Conservation (phyloP, 2,797 vertebrate species). For the Phaenicophaeus curvirostris region DNA sequence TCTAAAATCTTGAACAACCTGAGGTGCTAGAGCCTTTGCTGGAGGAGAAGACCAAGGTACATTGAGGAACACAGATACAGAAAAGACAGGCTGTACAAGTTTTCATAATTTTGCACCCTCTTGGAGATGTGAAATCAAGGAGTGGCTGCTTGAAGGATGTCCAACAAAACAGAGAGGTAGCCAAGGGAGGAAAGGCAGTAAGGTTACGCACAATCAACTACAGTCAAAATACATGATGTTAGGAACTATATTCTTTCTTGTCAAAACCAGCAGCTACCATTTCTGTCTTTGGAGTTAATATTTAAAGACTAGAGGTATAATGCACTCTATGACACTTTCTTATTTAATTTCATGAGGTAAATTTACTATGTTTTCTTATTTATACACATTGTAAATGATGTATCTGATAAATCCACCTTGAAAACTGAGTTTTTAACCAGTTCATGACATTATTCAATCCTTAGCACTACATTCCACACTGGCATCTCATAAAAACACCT, state of each 20-base stretch:
- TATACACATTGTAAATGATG: background rate
- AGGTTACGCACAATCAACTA: background rate
- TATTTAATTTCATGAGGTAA: background rate
- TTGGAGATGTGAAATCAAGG: background rate
- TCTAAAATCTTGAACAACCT: background rate
- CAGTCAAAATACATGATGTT: background rate
- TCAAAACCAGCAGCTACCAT: background rate
- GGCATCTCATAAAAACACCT: conserved; percentile 33
- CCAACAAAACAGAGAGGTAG: background rate
- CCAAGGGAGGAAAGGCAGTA: background rate
- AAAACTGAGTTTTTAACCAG: conserved; percentile 11
- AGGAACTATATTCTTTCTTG: background rate
- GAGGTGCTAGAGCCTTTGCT: background rate
- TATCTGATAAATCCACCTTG: background rate
- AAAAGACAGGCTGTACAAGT: background rate
- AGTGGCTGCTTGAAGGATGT: background rate
- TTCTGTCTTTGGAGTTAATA: background rate
- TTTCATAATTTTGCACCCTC: background rate
- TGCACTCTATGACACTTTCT: background rate
- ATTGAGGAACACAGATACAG: background rate
- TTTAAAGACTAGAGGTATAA: background rate
- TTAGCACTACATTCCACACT: background rate
- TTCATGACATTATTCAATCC: background rate
- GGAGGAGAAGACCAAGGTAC: background rate
- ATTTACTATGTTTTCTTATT: background rate